Evolutionary conservation across 2,113 vertebrate species (phyloP), one percentile per base, ranked within the genome.

Genomic region (Perca flavescens): DNA sequence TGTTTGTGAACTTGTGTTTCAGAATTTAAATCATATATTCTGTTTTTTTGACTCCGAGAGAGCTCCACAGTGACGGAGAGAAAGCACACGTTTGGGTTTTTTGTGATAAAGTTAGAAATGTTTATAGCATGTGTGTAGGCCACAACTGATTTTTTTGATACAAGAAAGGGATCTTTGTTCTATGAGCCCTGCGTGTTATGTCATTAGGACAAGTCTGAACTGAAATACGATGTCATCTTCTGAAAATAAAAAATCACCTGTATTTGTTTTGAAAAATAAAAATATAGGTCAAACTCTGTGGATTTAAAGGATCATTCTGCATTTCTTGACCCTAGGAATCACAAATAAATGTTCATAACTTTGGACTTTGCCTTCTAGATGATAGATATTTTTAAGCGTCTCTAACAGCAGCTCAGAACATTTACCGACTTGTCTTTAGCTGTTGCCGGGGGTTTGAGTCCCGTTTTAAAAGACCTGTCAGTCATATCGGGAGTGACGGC

Each of bases 401-500:
- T 22, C 40, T 46, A 60, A 17, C 9, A 88, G 19, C 16, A 34
- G 43, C 61, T 83, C 2, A 43, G 28, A 14, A 15, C 50, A 65
- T 34, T 9, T 61, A 71, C 40, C 43, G 43, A 6, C 3, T n/a
- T 63, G 46, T 15, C 10, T 40, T 21, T 19, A 28, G 47, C 53
- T 46, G 28, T 25, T 53, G 15, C 3, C 14, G 0, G 10, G 43
- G 21, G 8, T 63, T 2, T 2, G 16, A 5, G 17, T 22, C 17
- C 19, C 5, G 53, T 14, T 36, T 77, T 68, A 28, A 65, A 68
- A 61, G 61, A 36, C 25, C 67, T 52, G 71, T 66, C 79, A 66
- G 13, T 87, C 74, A 77, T 21, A 47, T 19, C 19, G 25, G 75
- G 16, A 71, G 31, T 54, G 36, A 66, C 25, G 47, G 88, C 13